Percentiles rank a stretch among this genome's conserved stretches.
phyloP scores from a whole-genome alignment of 53 echinoderm and acorn worm genomes.

The Hippasteria phrygiana region DNA sequence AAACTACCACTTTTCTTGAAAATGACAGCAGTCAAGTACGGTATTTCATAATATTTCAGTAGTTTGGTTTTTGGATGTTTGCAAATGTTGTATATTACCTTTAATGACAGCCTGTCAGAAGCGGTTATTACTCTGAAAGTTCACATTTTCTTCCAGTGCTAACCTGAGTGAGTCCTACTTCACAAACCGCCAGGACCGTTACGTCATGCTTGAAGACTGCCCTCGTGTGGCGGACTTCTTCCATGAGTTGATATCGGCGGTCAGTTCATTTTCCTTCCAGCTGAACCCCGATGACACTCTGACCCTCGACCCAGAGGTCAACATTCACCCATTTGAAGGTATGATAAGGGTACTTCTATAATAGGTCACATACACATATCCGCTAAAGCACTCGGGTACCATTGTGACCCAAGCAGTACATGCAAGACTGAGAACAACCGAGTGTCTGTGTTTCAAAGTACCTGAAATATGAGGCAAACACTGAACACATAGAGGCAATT shows the following conservation, averaged over 20 bases:
- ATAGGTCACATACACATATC: background rate
- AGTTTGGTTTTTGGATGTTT: too few relatives aligned
- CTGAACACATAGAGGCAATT: too few relatives aligned
- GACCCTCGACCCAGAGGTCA: slow-evolving; percentile 72
- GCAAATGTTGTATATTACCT: background rate
- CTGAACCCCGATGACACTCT: slow-evolving; percentile 84
- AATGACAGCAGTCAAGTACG: too few relatives aligned
- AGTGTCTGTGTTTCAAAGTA: too few relatives aligned
- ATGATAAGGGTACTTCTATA: background rate
- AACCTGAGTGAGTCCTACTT: slow-evolving; percentile 96
- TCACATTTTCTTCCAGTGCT: slow-evolving; percentile 76
- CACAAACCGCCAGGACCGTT: slow-evolving; percentile 96
- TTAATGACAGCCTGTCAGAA: background rate
- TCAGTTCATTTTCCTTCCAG: slow-evolving; percentile 91
- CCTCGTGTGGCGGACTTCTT: slow-evolving; percentile 87
- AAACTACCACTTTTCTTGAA: too few relatives aligned
- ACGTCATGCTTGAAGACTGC: slow-evolving; percentile 83
- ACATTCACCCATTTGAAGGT: slow-evolving; percentile 93
- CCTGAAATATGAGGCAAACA: too few relatives aligned
- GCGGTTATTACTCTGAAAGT: too few relatives aligned
- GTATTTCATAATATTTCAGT: too few relatives aligned
- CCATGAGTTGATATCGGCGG: slow-evolving; percentile 75
- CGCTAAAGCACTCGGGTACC: too few relatives aligned
- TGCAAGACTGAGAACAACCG: too few relatives aligned
- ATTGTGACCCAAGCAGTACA: too few relatives aligned